Evolutionary conservation across 2,113 vertebrate genomes (phyloP), one percentile per base, ranked within the genome.

Genomic region (Steatornis caripensis): DNA sequence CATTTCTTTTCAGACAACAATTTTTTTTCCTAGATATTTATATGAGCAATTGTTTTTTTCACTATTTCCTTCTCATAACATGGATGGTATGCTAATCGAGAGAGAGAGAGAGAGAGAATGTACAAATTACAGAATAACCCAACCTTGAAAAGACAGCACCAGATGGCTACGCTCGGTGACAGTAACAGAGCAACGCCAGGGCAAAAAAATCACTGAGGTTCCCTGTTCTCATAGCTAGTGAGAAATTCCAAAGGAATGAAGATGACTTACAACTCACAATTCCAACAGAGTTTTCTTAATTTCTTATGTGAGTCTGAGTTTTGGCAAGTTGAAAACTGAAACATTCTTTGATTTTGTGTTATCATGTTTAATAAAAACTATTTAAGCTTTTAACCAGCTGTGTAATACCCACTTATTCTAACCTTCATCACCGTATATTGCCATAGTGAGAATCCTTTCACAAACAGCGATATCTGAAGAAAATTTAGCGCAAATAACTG

Each of bases 121-220:
- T 57, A 91, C 88, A 74, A 90, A 91, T 97, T 65, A 94, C 68
- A 95, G 87, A 94, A 93, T n/a, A 95, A 95, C 26, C 97, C 90
- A 94, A 29, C 90, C 97, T 91, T 75, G 88, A 96, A 97, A 85
- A 92, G 96, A 95, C 97, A 98, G 96, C 95, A 95, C 21, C 97
- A 97, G 97, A 98, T 97, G 97, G 97, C 94, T 24, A 34, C 0
- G 2, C 74, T 93, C 5, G 15, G 94, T 92, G 96, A 94, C 97
- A 95, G 94, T 12, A 27, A 92, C 68, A 48, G 82, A 81, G 88
- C 94, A 61, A 65, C 12, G 91, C 90, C 95, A 92, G 45, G 78
- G 96, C 95, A 57, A 53, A 72, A 87, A 66, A 9, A 84, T 78
- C 87, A 46, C 53, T 9, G 30, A 87, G 69, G 71, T 24, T 85